Conservation (phyloP, 2,113 vertebrate genomes). For the Acrocephalus kingi region DNA sequence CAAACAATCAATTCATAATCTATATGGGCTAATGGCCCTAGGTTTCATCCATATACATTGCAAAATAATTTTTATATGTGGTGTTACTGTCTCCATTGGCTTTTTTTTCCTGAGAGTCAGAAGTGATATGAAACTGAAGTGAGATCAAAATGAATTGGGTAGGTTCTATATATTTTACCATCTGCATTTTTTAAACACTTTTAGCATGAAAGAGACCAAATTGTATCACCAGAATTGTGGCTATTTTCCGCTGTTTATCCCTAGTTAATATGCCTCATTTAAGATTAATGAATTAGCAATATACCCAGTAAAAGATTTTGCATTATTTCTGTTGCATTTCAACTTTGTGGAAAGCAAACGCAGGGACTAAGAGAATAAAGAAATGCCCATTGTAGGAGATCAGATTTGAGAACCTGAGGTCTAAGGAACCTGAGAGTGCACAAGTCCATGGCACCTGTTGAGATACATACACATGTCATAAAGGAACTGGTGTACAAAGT, state of each 20-base stretch:
- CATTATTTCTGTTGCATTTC: background rate
- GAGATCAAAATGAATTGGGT: background rate
- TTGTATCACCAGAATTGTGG: background rate
- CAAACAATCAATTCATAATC: background rate
- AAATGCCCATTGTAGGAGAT: background rate
- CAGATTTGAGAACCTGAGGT: background rate
- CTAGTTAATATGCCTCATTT: background rate
- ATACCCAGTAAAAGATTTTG: background rate
- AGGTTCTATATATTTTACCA: background rate
- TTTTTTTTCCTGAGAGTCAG: background rate
- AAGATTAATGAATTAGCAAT: background rate
- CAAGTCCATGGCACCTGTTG: background rate
- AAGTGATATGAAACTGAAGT: background rate
- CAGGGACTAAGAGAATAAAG: background rate
- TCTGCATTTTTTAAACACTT: background rate
- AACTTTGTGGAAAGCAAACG: background rate
- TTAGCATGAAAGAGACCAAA: background rate
- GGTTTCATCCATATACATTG: background rate
- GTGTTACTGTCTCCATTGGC: background rate
- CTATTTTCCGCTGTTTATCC: background rate
- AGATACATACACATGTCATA: background rate
- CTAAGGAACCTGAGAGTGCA: background rate
- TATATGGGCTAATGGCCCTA: background rate
- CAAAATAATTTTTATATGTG: background rate
- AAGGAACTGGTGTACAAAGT: background rate